Base-by-base conservation (phyloP, 2,113 vertebrate species). In the Mus musculus region DNA sequence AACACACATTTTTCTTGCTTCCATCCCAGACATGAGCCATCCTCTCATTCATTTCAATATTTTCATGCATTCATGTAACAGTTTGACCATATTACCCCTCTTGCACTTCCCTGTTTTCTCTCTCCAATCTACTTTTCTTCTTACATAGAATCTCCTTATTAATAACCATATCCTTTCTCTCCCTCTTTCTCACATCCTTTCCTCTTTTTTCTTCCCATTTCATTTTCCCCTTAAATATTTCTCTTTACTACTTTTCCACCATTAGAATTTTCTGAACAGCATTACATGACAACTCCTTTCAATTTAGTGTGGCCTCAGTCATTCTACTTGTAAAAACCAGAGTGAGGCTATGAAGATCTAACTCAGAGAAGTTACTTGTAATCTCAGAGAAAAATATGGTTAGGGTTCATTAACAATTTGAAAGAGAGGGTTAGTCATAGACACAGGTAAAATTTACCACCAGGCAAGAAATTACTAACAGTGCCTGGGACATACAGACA, bases 231-330 rank as follows among this genome's bases (percentile, higher is more conserved):
- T 22, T 19, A 86, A 76, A 92, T 20, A 73, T 6, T 49, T 67
- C 30, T 12, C 8, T 61, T 89, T 36, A 30, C 1, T 76, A 0
- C 52, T 87, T 94, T 94, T 63, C 7, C 17, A 71, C 39, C 2
- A 36, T 63, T 52, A 46, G 3, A 17, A 24, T 82, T 88, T 33
- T 86, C 7, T 39, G 91, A 72, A 36, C 1, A 76, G 52, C 19
- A 82, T 67, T 56, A 42, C n/a, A 93, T 91, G 33, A 95, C 3
- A 92, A 39, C 24, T 49, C 72, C 72, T 89, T n/a, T 95, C 22
- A 81, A 33, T 89, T 73, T 73, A 85, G 36, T 63, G 49, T 93
- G 39, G 39, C 5, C 24, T 94, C n/a, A 63, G 39, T 77, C 42
- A 33, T 91, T 92, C 20, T 46, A 87, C 7, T 78, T 10, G 67